Conservation (phyloP, 2,113 vertebrate species). For the Leptobrachium leishanense region DNA sequence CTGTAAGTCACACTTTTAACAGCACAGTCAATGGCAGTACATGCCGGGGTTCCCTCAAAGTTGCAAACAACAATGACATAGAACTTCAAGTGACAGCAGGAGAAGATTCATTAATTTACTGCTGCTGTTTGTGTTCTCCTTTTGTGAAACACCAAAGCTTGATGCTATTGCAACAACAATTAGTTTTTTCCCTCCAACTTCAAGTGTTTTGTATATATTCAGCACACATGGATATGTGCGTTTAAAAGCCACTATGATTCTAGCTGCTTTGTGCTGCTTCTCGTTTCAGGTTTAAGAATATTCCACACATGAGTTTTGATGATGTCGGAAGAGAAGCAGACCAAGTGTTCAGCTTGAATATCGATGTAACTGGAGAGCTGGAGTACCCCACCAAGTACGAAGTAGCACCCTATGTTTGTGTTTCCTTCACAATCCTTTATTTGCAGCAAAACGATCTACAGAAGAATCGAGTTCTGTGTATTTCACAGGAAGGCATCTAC, state of each 20-base stretch:
- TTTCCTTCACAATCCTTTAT: background rate
- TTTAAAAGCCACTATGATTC: background rate
- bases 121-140: too few species aligned
- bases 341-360: constrained; percentile 88
- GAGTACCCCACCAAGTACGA: constrained; percentile 94
- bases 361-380: constrained; percentile 80
- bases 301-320: constrained; percentile 97
- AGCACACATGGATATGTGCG: too few species aligned
- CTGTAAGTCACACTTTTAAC: constrained; percentile 75
- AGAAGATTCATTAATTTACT: too few species aligned
- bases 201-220: too few species aligned
- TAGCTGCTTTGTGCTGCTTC: background rate
- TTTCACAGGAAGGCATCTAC: background rate
- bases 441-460: background rate
- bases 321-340: constrained; percentile 87
- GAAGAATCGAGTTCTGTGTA: background rate
- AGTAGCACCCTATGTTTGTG: rapidly evolving
- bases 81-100: too few species aligned
- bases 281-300: constrained; percentile 84
- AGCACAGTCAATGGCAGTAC: too few species aligned
- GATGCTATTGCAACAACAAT: too few species aligned
- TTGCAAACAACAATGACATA: too few species aligned
- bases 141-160: too few species aligned
- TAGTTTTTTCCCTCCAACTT: too few species aligned
- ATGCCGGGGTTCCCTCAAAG: too few species aligned